Evolutionary conservation across 2,797 vertebrate species (phyloP), one percentile per base, ranked within the genome.

Genomic region (Ceryle rudis): DNA sequence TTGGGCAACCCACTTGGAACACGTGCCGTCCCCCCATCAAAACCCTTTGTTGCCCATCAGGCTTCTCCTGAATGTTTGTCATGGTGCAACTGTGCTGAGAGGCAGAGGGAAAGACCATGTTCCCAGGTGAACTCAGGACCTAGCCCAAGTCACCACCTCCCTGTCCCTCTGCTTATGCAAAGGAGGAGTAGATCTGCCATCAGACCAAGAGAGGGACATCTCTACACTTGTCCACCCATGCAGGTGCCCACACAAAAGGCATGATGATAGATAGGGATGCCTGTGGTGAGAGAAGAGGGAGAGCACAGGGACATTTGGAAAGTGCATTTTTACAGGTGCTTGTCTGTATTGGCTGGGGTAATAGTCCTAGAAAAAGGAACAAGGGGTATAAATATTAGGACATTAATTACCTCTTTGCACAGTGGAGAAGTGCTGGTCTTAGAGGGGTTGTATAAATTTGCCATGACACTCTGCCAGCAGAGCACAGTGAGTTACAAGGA

Each of bases 241-340:
- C 37, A 66, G 22, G 16, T 14, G 2, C 10, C 66, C 0, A 0
- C 54, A 44, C 29, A 44, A 47, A 46, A 47, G 33, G 14, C 23
- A 28, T 0, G 0, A 12, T 8, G 26, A 42, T 5, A 42, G n/a
- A 37, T 4, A 41, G 15, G 46, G 66, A n/a, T 19, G 44, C 11
- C 37, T 25, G 31, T 2, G 0, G 4, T 23, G 71, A 71, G 58
- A 58, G 15, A 19, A 83, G 49, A 85, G 16, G n/a, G 15, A 82
- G 22, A 6, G 29, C 0, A 0, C 14, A 35, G 26, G 8, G 18
- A 29, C 20, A 1, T 8, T 28, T n/a, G 17, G 22, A 42, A 75
- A 92, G 37, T 15, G n/a, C 13, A 8, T 41, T 79, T 75, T 74
- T 73, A 55, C 18, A n/a, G 51, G 5, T 26, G 28, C 9, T 71